Conservation (phyloP, 2,113 vertebrate genomes). For the Misgurnus mizolepis region DNA sequence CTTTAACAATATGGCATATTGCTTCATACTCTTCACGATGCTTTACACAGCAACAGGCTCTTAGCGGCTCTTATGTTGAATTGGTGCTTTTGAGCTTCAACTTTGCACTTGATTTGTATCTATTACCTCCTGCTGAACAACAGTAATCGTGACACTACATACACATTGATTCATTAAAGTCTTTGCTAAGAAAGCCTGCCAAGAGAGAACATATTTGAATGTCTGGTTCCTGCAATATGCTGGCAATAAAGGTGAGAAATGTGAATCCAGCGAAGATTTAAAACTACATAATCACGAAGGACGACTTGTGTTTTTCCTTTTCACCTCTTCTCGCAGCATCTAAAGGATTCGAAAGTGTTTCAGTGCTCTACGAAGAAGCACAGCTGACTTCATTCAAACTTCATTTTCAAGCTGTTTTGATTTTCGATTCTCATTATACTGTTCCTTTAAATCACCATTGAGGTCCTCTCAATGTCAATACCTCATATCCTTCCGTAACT, state of each 20-base stretch:
- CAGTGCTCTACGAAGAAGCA: not conserved
- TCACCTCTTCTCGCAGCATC: not conserved
- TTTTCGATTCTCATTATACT: conserved; percentile 13
- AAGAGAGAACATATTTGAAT: not conserved
- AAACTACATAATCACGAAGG: not conserved
- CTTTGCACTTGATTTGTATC: conserved; percentile 17
- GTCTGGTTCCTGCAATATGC: no score
- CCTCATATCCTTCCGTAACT: conserved; percentile 23
- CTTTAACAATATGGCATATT: not conserved
- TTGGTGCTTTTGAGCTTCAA: conserved; percentile 4
- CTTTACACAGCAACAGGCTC: conserved; percentile 4
- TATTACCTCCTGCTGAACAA: not conserved
- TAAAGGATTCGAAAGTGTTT: not conserved
- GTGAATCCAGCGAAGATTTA: not conserved
- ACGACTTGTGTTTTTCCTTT: not conserved
- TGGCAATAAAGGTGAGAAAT: not conserved
- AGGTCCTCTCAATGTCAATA: conserved; percentile 10
- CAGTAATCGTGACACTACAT: not conserved
- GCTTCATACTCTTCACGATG: not conserved
- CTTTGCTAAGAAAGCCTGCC: not conserved
- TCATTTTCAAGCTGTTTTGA: conserved; percentile 10
- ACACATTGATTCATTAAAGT: not conserved
- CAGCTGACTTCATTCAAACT: not conserved
- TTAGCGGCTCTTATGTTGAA: conserved; percentile 4
- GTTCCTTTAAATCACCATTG: not conserved